phyloP scores from a whole-genome alignment of 2,888 invertebrate species.

The Venustoraphidia nigricollis region DNA sequence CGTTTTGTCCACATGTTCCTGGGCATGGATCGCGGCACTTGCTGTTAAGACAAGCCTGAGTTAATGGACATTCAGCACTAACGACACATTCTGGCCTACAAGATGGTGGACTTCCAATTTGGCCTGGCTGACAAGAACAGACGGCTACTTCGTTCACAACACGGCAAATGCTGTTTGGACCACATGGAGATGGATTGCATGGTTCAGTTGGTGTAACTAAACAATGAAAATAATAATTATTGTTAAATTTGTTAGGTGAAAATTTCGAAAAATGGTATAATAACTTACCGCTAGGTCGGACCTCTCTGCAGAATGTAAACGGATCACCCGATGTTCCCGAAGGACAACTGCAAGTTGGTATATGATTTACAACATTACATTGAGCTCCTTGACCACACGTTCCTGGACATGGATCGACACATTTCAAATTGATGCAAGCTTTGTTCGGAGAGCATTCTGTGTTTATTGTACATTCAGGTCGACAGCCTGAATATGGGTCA shows the following conservation, averaged over 20 bases:
- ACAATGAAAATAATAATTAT: slow-evolving; percentile 1
- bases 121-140: slow-evolving; percentile 56
- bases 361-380: slow-evolving; percentile 69
- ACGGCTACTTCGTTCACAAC: slow-evolving; percentile 36
- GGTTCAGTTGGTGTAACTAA: slow-evolving; percentile 34
- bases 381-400: slow-evolving; percentile 65
- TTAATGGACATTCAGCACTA: slow-evolving; percentile 62
- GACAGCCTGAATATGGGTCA: slow-evolving; percentile 55
- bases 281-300: slow-evolving; percentile 10
- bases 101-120: slow-evolving; percentile 57
- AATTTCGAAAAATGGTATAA: not conserved
- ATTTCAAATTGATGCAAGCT: slow-evolving; percentile 63
- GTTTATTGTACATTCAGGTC: slow-evolving; percentile 68
- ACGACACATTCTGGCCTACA: slow-evolving; percentile 66
- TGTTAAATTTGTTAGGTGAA: not conserved
- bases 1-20: slow-evolving; percentile 58
- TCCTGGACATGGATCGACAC: slow-evolving; percentile 63
- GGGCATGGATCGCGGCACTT: slow-evolving; percentile 70
- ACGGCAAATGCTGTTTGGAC: slow-evolving; percentile 50
- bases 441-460: slow-evolving; percentile 61
- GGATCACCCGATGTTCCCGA: slow-evolving; percentile 63
- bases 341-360: slow-evolving; percentile 66
- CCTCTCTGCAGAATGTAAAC: slow-evolving; percentile 37
- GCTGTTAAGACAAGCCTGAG: slow-evolving; percentile 65
- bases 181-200: slow-evolving; percentile 58